Evolutionary conservation across 2,797 vertebrate genomes (phyloP).

Genomic region (Hozukius guyotensis): DNA sequence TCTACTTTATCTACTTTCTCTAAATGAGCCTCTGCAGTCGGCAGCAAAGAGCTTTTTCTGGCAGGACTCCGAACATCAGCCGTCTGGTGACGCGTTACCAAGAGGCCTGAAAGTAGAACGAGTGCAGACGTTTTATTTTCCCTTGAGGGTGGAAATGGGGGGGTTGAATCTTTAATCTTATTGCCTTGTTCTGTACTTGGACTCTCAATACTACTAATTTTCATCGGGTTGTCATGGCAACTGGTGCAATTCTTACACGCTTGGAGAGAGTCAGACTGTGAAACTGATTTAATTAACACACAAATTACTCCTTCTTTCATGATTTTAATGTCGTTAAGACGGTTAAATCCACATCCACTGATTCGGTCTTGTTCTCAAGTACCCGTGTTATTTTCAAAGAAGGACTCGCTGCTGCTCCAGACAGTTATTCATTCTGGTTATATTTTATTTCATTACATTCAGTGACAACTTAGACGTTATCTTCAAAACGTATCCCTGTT

Average conservation of each 20-base stretch:
- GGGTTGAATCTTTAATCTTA: not conserved
- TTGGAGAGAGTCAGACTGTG: not conserved
- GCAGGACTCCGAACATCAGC: not conserved
- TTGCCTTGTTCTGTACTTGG: not conserved
- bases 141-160: too few relatives aligned
- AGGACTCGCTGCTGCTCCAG: not conserved
- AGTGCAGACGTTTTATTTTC: not conserved
- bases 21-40: not conserved
- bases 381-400: not conserved
- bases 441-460: not conserved
- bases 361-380: not conserved
- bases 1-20: not conserved
- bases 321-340: not conserved
- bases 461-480: not conserved
- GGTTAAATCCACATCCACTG: not conserved
- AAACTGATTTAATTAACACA: conserved; percentile 5
- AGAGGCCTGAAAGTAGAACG: not conserved
- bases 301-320: not conserved
- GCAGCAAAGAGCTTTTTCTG: conserved; percentile 6
- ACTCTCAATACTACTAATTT: not conserved
- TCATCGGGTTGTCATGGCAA: conserved; percentile 2
- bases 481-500: too few relatives aligned
- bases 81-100: not conserved
- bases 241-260: not conserved
- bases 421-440: not conserved